Evolutionary conservation across 53 echinoderm and acorn worm genomes (phyloP).

Genomic region (Hippasteria phrygiana): DNA sequence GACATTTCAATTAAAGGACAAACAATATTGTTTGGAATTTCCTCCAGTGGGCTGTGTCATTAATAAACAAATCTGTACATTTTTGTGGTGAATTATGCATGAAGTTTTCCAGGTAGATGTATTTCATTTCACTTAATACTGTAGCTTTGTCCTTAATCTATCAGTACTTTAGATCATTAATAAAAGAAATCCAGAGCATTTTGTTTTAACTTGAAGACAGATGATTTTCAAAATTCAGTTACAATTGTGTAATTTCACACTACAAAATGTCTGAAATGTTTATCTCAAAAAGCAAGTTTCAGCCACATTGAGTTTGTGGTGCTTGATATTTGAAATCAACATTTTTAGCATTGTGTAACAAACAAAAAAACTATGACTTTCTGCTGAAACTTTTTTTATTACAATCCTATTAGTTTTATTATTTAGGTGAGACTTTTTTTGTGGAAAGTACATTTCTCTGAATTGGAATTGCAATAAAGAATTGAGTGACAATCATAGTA

Average conservation of each 20-base stretch:
- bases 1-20: neutral
- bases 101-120: constrained; percentile 33
- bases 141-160: constrained; percentile 37
- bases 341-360: neutral
- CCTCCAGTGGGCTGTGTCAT: constrained; percentile 1
- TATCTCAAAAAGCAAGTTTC: neutral
- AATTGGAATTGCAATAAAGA: constrained; percentile 66
- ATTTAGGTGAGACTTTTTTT: constrained; percentile 31
- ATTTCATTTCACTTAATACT: constrained; percentile 36
- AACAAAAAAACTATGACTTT: constrained; percentile 23
- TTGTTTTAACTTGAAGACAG: constrained; percentile 20
- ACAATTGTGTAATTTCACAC: constrained; percentile 25
- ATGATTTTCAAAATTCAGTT: constrained; percentile 15
- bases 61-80: constrained; percentile 51
- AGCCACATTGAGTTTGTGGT: neutral
- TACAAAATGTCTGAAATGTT: constrained; percentile 35
- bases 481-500: constrained; percentile 52
- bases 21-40: neutral
- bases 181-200: neutral
- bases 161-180: constrained; percentile 52
- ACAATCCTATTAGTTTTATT: constrained; percentile 16
- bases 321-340: constrained; percentile 49
- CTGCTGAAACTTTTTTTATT: constrained; percentile 34
- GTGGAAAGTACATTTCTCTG: constrained; percentile 41
- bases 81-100: constrained; percentile 63